Percentiles rank a stretch among this genome's conserved stretches.
phyloP scores from a whole-genome alignment of 92 coral and sea anemone genomes.

The Phymanthus crucifer region DNA sequence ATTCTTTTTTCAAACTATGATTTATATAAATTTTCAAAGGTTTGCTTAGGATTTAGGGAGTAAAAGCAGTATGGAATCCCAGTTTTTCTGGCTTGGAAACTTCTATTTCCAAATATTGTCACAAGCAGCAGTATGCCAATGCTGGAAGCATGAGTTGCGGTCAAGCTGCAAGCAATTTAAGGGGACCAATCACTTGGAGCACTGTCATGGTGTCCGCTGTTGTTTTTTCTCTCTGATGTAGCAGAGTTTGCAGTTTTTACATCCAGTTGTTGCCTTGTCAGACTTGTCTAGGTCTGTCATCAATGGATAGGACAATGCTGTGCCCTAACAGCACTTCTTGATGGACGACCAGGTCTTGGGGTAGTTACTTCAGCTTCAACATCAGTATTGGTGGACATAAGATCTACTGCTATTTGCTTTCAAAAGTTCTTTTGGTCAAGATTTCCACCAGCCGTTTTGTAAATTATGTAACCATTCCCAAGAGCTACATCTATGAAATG shows the following conservation, averaged over 20 bases:
- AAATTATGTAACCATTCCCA: slow-evolving; percentile 39
- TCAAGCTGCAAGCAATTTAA: slow-evolving; percentile 31
- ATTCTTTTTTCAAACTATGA: neutral
- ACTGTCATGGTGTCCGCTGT: slow-evolving; percentile 27
- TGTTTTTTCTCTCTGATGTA: slow-evolving; percentile 13
- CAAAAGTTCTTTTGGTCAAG: neutral
- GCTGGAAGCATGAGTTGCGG: slow-evolving; percentile 31
- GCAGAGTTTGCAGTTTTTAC: slow-evolving; percentile 28
- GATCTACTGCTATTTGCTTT: slow-evolving; percentile 2
- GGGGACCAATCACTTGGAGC: slow-evolving; percentile 16
- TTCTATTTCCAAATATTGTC: slow-evolving; percentile 7
- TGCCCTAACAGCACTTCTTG: slow-evolving; percentile 9
- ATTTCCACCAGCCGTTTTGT: slow-evolving; percentile 23
- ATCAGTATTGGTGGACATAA: neutral
- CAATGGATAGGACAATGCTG: slow-evolving; percentile 11
- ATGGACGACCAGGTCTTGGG: slow-evolving; percentile 8
- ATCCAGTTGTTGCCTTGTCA: slow-evolving; percentile 19
- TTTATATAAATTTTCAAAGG: neutral
- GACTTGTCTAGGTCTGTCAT: slow-evolving; percentile 1
- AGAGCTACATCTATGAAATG: slow-evolving; percentile 47
- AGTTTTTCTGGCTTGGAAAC: neutral
- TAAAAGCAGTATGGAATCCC: neutral
- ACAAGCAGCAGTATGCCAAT: slow-evolving; percentile 30
- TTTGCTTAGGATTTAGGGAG: neutral
- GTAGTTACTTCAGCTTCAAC: neutral